phyloP scores from a whole-genome alignment of 2,888 invertebrate species.

The Drosophila gaucha region DNA sequence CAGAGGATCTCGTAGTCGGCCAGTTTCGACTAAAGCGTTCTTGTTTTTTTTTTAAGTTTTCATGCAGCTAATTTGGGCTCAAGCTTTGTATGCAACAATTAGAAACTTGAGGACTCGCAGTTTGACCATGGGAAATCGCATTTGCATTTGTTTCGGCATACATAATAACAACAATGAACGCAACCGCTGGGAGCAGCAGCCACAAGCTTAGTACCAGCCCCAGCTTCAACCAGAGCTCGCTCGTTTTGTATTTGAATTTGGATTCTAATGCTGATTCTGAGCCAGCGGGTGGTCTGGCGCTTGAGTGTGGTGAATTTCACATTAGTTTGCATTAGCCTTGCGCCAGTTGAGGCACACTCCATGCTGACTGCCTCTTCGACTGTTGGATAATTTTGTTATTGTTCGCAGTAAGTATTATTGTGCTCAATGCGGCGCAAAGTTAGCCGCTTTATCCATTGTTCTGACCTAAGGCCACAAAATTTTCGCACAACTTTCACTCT shows the following conservation, averaged over 20 bases:
- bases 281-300: slow-evolving; percentile 38
- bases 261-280: slow-evolving; percentile 17
- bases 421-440: slow-evolving; percentile 64
- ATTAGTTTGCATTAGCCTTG: slow-evolving; percentile 68
- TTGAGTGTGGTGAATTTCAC: slow-evolving; percentile 62
- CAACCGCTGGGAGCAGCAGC: slow-evolving; percentile 25
- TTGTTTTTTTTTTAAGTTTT: neutral
- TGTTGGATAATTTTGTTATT: slow-evolving; percentile 58
- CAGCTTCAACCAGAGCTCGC: slow-evolving; percentile 2
- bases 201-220: slow-evolving; percentile 1
- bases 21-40: too few relatives aligned
- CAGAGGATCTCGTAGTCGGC: too few relatives aligned
- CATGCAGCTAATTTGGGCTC: slow-evolving; percentile 42
- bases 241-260: slow-evolving; percentile 13
- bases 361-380: neutral
- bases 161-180: slow-evolving; percentile 29
- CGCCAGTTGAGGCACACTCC: slow-evolving; percentile 17
- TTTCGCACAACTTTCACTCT: slow-evolving; percentile 45
- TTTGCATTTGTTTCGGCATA: slow-evolving; percentile 49
- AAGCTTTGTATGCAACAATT: slow-evolving; percentile 49
- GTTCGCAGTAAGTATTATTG: slow-evolving; percentile 49
- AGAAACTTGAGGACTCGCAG: slow-evolving; percentile 40
- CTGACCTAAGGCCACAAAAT: slow-evolving; percentile 56
- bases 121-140: slow-evolving; percentile 58
- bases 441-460: slow-evolving; percentile 24